Evolutionary conservation across 2,888 invertebrate species (phyloP).

Genomic region (Ormyrus nitidulus): DNA sequence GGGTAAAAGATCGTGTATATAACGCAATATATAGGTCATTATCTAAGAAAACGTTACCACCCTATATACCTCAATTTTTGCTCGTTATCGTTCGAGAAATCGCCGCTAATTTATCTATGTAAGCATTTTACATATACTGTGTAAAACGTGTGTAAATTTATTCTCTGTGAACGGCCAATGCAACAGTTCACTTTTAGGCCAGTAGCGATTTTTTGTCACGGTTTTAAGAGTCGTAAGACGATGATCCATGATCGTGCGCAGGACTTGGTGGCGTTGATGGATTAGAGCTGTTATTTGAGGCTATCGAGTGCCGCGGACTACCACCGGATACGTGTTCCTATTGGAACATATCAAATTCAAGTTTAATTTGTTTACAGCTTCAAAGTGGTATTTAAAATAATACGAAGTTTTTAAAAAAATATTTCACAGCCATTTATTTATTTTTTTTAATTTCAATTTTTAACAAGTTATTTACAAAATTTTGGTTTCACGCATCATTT

Average conservation of each 20-base stretch:
- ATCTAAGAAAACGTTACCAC: conserved; percentile 56
- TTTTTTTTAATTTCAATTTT: neutral
- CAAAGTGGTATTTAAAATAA: neutral
- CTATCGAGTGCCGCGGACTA: conserved; percentile 84
- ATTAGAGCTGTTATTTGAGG: conserved; percentile 85
- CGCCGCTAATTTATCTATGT: conserved; percentile 15
- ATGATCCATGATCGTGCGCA: conserved; percentile 81
- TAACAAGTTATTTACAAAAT: neutral
- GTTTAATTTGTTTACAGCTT: neutral
- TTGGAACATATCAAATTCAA: conserved; percentile 18
- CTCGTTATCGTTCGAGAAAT: conserved; percentile 28
- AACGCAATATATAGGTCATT: conserved; percentile 53
- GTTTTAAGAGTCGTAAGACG: conserved; percentile 81
- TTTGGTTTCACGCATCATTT: neutral
- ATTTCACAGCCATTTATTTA: neutral
- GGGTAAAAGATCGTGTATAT: conserved; percentile 56
- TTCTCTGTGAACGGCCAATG: conserved; percentile 12
- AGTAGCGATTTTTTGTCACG: conserved; percentile 7
- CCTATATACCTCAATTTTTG: conserved; percentile 34
- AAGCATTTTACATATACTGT: conserved; percentile 16
- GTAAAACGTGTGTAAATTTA: conserved; percentile 10
- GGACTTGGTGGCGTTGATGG: conserved; percentile 85
- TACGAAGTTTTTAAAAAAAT: neutral
- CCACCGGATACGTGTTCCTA: conserved; percentile 76
- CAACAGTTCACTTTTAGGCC: conserved; percentile 35